Conservation (phyloP, 2,797 vertebrate genomes). For the Mormyrops attenuatus region DNA sequence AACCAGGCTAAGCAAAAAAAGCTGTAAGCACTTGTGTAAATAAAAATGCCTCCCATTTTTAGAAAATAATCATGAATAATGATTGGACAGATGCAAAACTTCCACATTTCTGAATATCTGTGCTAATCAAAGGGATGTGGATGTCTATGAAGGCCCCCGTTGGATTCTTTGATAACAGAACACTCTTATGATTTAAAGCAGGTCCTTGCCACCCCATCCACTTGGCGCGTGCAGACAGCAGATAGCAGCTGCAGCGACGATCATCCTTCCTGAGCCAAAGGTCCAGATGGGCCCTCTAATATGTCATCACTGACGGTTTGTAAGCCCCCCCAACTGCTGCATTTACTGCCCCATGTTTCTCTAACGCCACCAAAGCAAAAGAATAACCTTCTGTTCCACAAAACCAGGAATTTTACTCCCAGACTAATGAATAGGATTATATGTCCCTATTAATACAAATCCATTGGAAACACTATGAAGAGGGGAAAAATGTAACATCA, state of each 20-base stretch:
- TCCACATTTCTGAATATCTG: not conserved
- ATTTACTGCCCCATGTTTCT: not conserved
- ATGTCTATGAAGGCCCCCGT: not conserved
- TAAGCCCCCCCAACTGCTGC: not conserved
- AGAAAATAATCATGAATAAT: not conserved
- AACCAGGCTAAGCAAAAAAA: not conserved
- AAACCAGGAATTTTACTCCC: not conserved
- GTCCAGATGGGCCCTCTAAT: constrained; percentile 55
- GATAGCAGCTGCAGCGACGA: constrained; percentile 13
- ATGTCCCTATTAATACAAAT: not conserved
- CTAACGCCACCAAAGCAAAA: not conserved
- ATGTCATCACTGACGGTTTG: constrained; percentile 41
- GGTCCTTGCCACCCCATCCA: not conserved
- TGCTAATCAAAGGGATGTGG: not conserved
- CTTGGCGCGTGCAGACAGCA: not conserved
- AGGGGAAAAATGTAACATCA: too few relatives aligned
- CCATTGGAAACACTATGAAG: not conserved
- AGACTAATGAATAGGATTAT: not conserved
- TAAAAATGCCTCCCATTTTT: not conserved
- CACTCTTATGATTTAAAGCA: not conserved
- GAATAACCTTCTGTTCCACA: not conserved
- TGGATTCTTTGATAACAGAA: not conserved
- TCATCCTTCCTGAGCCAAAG: constrained; percentile 38
- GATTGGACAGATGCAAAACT: not conserved
- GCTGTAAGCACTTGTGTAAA: not conserved